Conservation (phyloP, 2,888 invertebrate genomes). For the Pegoplata infirma region DNA sequence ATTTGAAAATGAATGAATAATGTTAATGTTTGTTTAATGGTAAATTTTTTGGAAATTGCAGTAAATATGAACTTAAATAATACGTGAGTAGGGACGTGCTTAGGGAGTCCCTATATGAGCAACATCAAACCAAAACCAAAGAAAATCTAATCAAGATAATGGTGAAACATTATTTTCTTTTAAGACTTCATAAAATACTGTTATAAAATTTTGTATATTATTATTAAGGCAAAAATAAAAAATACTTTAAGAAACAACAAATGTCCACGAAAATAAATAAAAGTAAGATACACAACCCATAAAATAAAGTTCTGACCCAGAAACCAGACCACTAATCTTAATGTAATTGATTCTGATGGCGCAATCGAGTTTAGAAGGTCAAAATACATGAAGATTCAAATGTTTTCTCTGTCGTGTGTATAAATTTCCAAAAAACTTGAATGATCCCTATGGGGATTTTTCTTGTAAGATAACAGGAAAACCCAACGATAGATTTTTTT, state of each 20-base stretch:
- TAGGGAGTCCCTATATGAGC: too few relatives aligned
- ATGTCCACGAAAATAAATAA: background rate
- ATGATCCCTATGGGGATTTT: too few relatives aligned
- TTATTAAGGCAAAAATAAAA: too few relatives aligned
- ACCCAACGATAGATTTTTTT: too few relatives aligned
- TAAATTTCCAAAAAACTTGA: too few relatives aligned
- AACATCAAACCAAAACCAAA: background rate
- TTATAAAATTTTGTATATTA: background rate
- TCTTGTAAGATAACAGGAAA: too few relatives aligned
- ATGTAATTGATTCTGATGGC: too few relatives aligned
- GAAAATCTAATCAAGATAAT: slow-evolving; percentile 51
- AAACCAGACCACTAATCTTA: too few relatives aligned
- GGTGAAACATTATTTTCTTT: slow-evolving; percentile 34
- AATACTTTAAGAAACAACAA: background rate
- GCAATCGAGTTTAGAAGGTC: too few relatives aligned
- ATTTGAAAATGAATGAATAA: slow-evolving; percentile 40
- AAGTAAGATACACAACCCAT: slow-evolving; percentile 1
- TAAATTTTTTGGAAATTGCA: slow-evolving; percentile 21
- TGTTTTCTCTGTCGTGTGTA: too few relatives aligned
- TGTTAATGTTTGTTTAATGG: slow-evolving; percentile 56
- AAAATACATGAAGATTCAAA: too few relatives aligned
- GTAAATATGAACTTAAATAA: slow-evolving; percentile 1
- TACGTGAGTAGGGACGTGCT: background rate
- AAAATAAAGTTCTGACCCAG: too few relatives aligned
- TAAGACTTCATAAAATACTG: slow-evolving; percentile 14